Evolutionary conservation across 2,113 vertebrate species (phyloP), one percentile per base, ranked within the genome.

Genomic region (Ammospiza caudacuta): DNA sequence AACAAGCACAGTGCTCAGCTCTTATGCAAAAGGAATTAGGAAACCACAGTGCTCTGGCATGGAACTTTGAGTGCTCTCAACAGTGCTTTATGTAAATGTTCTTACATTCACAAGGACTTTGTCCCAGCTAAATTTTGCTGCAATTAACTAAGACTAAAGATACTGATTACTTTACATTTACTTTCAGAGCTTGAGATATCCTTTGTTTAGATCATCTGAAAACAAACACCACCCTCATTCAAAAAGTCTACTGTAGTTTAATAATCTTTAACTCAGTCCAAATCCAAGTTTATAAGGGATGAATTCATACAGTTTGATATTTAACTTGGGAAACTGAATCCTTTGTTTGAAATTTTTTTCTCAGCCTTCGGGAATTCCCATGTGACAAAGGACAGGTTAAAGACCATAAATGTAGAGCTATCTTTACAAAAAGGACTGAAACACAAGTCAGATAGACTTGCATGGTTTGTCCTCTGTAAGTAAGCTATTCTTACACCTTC

Each of bases 1-100:
- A 61, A n/a, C 5, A 82, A 63, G 58, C 43, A 70, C 43, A 46
- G 31, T 7, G 22, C 44, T 90, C 29, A 44, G 69, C 19, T 72
- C 31, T 70, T 21, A 14, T 2, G 12, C 10, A 87, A 58, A 61
- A 52, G 25, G 15, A 46, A 78, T 29, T 9, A 47, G 43, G 31
- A 62, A 92, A 52, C 19, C 5, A 2, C 37, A 1, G 1, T 11
- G n/a, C 37, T 49, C 31, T 75, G 31, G 31, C 25, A 90, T 1
- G 3, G 33, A 82, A 75, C 35, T 41, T 6, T 14, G 37, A 4
- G 1, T 31, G 25, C 23, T n/a, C 51, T 37, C 29, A 81, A 62
- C 12, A 28, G 11, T 28, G 29, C 23, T 52, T 74, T 49, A 75
- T 5, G 12, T 23, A 49, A 35, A 51, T 0, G 0, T 68, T 90